A percentile compares a stretch with the other conserved stretches of the same genome.
Evolutionary conservation across 2,888 invertebrate genomes (phyloP).

Genomic region (Microchrysa polita): DNA sequence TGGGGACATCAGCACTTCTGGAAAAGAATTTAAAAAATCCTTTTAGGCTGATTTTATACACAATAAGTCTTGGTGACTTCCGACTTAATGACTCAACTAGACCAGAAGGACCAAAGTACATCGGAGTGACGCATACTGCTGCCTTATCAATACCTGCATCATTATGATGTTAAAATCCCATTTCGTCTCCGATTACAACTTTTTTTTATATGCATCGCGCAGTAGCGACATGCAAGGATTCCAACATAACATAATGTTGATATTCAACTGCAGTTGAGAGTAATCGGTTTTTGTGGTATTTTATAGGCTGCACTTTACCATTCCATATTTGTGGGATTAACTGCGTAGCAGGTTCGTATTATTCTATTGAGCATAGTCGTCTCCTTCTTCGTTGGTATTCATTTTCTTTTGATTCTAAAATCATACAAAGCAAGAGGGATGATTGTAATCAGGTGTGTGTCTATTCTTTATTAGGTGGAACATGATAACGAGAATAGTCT

Average conservation of each 20-base stretch:
- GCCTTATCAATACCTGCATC: not conserved
- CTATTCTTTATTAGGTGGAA: constrained; percentile 25
- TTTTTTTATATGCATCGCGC: not conserved
- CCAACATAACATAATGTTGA: not conserved
- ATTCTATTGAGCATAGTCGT: constrained; percentile 9
- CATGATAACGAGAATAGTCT: constrained; percentile 3
- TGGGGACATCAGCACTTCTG: no score
- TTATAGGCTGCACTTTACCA: constrained; percentile 19
- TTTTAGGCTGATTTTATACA: no score
- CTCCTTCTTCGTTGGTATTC: not conserved
- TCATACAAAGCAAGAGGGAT: constrained; percentile 8
- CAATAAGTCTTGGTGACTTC: no score
- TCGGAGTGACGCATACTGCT: no score
- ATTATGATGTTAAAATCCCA: constrained; percentile 8
- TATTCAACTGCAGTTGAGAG: constrained; percentile 1
- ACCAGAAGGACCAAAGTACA: no score
- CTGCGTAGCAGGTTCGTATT: constrained; percentile 9
- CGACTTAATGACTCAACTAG: no score
- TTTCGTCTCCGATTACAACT: constrained; percentile 23
- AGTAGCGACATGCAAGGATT: not conserved
- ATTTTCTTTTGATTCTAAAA: not conserved
- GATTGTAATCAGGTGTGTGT: constrained; percentile 2
- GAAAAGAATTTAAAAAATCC: no score
- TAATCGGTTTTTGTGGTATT: constrained; percentile 42
- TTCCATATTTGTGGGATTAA: constrained; percentile 2